Base-by-base conservation (phyloP, 2,888 invertebrate genomes). In the Lutraria lutraria region DNA sequence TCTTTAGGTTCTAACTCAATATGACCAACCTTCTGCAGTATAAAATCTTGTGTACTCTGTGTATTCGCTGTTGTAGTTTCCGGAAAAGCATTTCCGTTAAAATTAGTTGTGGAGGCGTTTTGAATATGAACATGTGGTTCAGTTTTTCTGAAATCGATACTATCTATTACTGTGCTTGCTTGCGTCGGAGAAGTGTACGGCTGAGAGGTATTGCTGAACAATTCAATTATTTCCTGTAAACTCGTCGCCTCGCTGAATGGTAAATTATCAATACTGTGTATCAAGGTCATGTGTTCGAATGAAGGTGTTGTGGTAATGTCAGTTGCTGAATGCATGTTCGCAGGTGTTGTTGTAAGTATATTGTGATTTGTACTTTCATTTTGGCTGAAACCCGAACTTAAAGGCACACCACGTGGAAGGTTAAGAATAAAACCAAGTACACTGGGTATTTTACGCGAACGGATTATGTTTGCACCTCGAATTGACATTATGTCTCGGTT, bases 11-110 rank as follows among this genome's bases (percentile, higher is more conserved):
- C 76, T 4, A 88, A 68, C 10, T 63, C 52, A 15, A 88, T 63
- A 52, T 88, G 83, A 0, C 87, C 87, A 21, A 88, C 87, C 80
- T 80, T 60, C 80, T 88, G 87, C 25, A 88, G 80, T 15, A 63
- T 84, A 25, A 80, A 88, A 34, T 87, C 60, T 52, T 31, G 56
- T 31, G 53, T 34, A 76, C 31, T 31, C 16, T 31, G 29, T 34
- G 4, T 19, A 0, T 34, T 31, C 34, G 29, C 34, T 0, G 76
- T 76, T 76, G 76, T 76, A 16, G 76, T 16, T 76, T 76, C 76
- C 34, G 34, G 29, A 76, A 76, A 29, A 31, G 4, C 76, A 34
- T 19, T 76, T 76, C 76, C 76, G 34, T 0, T 25, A 68, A 68
- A 68, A 68, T 68, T 68, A 25, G n/a, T n/a, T 60, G 12, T 25